Conservation (phyloP, 2,888 invertebrate species). For the Meloe dianella region DNA sequence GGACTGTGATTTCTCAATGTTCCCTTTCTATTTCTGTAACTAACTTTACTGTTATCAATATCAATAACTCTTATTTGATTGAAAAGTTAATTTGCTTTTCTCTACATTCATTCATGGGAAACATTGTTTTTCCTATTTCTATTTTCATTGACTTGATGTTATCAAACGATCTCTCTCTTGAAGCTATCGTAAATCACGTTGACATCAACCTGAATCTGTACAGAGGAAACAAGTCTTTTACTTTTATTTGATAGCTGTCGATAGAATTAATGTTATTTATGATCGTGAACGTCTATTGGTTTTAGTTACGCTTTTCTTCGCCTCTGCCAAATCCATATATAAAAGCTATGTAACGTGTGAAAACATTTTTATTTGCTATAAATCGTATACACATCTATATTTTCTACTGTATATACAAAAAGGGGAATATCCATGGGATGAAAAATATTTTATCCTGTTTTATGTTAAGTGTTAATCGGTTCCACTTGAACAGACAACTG, state of each 20-base stretch:
- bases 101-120: not conserved
- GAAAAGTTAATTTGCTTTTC: not conserved
- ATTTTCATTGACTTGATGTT: not conserved
- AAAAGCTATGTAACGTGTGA: not conserved
- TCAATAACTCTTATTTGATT: not conserved
- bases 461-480: not conserved
- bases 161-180: not conserved
- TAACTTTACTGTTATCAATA: constrained; percentile 4
- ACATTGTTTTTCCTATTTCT: not conserved
- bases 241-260: constrained; percentile 14
- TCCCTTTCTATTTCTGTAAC: not conserved
- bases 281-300: not conserved
- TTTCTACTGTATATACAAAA: not conserved
- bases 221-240: not conserved
- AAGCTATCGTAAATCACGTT: not conserved
- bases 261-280: constrained; percentile 23
- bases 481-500: not conserved
- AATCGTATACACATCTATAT: too few relatives aligned
- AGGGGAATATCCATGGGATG: not conserved
- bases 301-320: too few relatives aligned
- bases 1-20: not conserved
- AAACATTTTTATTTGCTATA: not conserved
- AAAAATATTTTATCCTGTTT: not conserved
- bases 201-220: not conserved
- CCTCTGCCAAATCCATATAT: too few relatives aligned